Evolutionary conservation across 1,140 invertebrate species (phyloP).

Genomic region (Mizuhopecten yessoensis): DNA sequence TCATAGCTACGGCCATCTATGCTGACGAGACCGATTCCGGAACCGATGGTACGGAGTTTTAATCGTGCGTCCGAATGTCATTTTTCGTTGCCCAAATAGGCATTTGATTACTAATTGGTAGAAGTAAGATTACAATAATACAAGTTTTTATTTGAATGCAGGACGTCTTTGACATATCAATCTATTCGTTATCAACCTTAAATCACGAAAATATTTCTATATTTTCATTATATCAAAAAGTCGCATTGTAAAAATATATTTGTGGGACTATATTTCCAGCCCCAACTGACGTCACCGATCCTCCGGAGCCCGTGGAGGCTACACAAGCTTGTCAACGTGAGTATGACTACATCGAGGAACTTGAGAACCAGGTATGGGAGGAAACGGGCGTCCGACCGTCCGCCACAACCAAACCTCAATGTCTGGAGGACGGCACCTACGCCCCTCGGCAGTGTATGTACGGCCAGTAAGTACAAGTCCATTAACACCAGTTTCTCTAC

Average conservation of each 20-base stretch:
- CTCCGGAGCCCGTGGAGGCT: background rate
- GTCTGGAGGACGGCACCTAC: background rate
- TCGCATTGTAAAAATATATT: too few species aligned
- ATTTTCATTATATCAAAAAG: too few species aligned
- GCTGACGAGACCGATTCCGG: background rate
- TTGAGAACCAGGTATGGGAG: constrained; percentile 3
- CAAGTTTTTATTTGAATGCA: too few species aligned
- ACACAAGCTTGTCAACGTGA: background rate
- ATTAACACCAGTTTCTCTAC: background rate
- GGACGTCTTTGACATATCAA: too few species aligned
- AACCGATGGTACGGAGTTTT: background rate
- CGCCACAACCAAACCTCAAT: background rate
- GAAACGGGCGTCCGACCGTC: constrained; percentile 1
- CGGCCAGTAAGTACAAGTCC: background rate
- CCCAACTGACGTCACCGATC: background rate
- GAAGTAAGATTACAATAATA: too few species aligned
- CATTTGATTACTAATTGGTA: too few species aligned
- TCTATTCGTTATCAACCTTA: too few species aligned
- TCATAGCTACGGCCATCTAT: background rate
- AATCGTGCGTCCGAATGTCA: too few species aligned
- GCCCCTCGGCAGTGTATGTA: background rate
- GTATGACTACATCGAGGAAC: background rate
- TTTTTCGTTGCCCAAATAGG: too few species aligned
- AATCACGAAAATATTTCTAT: too few species aligned
- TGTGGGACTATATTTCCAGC: background rate